A percentile compares a stretch with the other conserved stretches of the same genome.
Conservation (phyloP, 2,113 vertebrate species). For the Solea solea region DNA sequence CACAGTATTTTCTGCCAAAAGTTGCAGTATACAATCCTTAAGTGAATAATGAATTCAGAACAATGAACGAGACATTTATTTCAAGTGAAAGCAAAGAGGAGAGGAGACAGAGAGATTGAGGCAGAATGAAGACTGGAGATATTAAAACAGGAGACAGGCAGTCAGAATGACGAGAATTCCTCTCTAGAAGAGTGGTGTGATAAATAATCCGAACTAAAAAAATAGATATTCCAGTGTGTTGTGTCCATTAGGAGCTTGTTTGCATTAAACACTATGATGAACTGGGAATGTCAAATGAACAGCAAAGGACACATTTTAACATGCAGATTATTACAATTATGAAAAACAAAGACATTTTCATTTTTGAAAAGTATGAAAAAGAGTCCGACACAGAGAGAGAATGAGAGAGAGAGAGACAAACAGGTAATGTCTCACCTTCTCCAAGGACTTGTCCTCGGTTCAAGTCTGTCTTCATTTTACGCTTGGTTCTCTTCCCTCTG, state of each 20-base stretch:
- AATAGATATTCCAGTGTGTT: conserved; percentile 23
- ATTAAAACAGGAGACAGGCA: background rate
- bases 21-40: too few relatives aligned
- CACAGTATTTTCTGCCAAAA: too few relatives aligned
- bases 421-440: conserved; percentile 83
- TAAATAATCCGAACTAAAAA: conserved; percentile 15
- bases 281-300: background rate
- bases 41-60: background rate
- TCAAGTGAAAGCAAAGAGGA: background rate
- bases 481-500: conserved; percentile 92
- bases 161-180: background rate
- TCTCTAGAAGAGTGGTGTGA: conserved; percentile 6
- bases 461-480: conserved; percentile 86
- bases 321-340: background rate
- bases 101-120: background rate
- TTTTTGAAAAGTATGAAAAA: background rate
- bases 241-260: conserved; percentile 15
- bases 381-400: background rate
- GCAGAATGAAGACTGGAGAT: conserved; percentile 2
- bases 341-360: background rate
- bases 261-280: background rate
- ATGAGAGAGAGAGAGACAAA: background rate
- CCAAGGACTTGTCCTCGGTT: conserved; percentile 90
- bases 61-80: background rate
- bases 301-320: background rate